Base-by-base conservation (phyloP, 2,113 vertebrate genomes). In the Smithornis capensis region DNA sequence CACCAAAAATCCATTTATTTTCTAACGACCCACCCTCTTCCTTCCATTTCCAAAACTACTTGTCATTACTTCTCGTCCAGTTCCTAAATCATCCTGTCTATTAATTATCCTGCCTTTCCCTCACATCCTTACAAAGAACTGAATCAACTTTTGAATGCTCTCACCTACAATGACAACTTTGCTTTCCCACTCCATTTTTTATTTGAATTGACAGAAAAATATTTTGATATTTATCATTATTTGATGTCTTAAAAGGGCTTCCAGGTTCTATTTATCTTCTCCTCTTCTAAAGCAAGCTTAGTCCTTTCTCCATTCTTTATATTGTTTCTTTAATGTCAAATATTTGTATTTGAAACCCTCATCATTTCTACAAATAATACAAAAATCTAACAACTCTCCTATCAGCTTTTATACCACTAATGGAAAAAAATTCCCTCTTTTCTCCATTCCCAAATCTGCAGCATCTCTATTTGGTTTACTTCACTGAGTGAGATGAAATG, bases 341-440 rank as follows among this genome's bases (percentile, higher is more conserved):
- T 7, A 29, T 28, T 52, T 31, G 6, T 16, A 87, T 23, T 40
- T n/a, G 23, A 91, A 89, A 10, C 8, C 10, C 47, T 68, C 37
- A 3, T 5, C 6, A 11, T 49, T 77, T 57, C 52, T 49, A 60
- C 4, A 85, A 38, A 5, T 21, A 35, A 78, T 7, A 81, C 2
- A 55, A 40, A 84, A 75, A 50, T 5, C 3, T 22, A 63, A 75
- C 10, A 17, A 42, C 9, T 42, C 14, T 22, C 33, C 1, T 5
- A 60, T 3, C 18, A 82, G 35, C 16, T 75, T 4, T 56, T 28
- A 0, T 0, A 60, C 2, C 31, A 60, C 50, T 10, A 10, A 60
- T 0, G 7, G 7, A 21, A 80, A 35, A 8, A 31, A 91, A 8
- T 0, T 15, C 19, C 14, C 3, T 2, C 31, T 15, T 50, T 35